phyloP scores from a whole-genome alignment of 2,888 invertebrate species.

The Xestia sexstrigata region DNA sequence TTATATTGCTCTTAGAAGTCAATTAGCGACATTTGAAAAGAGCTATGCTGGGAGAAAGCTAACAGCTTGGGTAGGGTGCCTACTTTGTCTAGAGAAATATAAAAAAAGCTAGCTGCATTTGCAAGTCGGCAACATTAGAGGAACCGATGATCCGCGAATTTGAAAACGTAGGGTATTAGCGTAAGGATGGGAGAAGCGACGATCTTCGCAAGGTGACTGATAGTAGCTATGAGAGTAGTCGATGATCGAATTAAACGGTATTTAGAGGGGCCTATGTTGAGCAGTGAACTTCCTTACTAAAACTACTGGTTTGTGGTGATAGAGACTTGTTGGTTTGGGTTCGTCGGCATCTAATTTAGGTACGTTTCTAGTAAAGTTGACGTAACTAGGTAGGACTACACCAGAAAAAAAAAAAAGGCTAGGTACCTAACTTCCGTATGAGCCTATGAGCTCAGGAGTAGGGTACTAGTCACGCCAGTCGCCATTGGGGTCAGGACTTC shows the following conservation, averaged over 20 bases:
- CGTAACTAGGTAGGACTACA: background rate
- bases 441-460: background rate
- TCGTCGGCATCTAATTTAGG: background rate
- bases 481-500: background rate
- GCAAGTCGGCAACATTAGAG: background rate
- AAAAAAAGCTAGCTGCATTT: background rate
- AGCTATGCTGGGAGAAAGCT: background rate
- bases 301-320: too few species aligned
- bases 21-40: background rate
- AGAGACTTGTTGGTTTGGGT: background rate
- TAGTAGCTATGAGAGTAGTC: background rate
- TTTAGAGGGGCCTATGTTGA: background rate
- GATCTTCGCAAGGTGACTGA: background rate
- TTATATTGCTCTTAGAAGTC: background rate
- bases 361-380: background rate
- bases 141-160: background rate
- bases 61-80: background rate
- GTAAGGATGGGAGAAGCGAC: background rate
- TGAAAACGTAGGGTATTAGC: background rate
- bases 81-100: background rate
- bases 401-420: too few species aligned
- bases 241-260: too few species aligned
- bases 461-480: background rate
- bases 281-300: too few species aligned
- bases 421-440: background rate